Conservation (phyloP, 2,888 invertebrate species). For the Melipona beecheii region DNA sequence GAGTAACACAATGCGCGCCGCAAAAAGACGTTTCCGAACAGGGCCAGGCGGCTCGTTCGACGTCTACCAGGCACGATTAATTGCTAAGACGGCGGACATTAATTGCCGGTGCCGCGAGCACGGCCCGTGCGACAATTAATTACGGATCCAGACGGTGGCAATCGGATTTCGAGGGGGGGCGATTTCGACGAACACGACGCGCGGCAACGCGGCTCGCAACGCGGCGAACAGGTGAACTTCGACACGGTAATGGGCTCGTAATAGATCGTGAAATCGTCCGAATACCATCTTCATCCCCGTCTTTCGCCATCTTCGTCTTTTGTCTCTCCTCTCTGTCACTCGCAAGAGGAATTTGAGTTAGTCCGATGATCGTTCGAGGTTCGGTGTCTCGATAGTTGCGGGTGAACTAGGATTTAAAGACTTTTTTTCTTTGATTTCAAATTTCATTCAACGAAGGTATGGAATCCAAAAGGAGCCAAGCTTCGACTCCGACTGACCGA, state of each 20-base stretch:
- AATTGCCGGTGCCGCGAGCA: constrained; percentile 64
- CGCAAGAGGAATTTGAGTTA: too few relatives aligned
- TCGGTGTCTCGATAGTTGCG: too few relatives aligned
- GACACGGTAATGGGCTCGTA: constrained; percentile 56
- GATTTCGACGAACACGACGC: constrained; percentile 1
- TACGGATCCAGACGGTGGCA: constrained; percentile 47
- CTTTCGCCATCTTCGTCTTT: neutral
- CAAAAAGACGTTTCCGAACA: constrained; percentile 43
- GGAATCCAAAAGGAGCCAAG: too few relatives aligned
- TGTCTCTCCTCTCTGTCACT: too few relatives aligned
- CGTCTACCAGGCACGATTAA: constrained; percentile 60
- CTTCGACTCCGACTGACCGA: too few relatives aligned
- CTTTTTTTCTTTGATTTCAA: too few relatives aligned
- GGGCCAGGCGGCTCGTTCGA: constrained; percentile 46
- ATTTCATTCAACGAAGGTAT: too few relatives aligned
- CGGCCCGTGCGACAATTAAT: constrained; percentile 62
- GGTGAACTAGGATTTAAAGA: too few relatives aligned
- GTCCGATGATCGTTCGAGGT: too few relatives aligned
- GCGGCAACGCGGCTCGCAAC: constrained; percentile 9
- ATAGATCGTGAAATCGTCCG: constrained; percentile 50
- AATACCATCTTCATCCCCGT: neutral
- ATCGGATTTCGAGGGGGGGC: constrained; percentile 14
- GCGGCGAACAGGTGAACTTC: constrained; percentile 50
- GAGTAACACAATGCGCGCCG: constrained; percentile 24
- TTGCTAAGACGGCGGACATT: constrained; percentile 67